phyloP scores from a whole-genome alignment of 1,140 invertebrate genomes.

The Neoseiulus cucumeris region DNA sequence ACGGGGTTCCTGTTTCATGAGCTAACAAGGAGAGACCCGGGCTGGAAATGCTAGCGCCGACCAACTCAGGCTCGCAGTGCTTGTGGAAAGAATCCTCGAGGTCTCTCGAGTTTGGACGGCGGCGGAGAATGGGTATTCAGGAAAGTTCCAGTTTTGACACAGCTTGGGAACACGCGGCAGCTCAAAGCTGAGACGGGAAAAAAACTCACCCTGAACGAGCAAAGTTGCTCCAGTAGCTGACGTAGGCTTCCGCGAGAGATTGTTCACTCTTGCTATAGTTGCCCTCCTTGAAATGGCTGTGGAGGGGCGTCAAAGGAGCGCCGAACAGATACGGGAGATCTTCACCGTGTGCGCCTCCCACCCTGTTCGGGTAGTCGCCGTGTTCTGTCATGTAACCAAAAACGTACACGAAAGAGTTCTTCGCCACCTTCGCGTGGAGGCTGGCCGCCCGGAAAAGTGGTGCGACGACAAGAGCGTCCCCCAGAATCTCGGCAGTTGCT shows the following conservation, averaged over 20 bases:
- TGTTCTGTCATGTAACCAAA: slow-evolving; percentile 81
- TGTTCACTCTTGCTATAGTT: slow-evolving; percentile 51
- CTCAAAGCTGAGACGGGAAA: neutral
- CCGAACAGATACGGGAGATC: slow-evolving; percentile 77
- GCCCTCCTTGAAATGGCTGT: slow-evolving; percentile 43
- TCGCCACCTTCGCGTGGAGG: slow-evolving; percentile 47
- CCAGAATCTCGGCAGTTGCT: slow-evolving; percentile 29
- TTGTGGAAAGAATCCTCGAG: no score
- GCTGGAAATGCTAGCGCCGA: no score
- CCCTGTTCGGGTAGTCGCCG: slow-evolving; percentile 43
- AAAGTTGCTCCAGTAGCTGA: slow-evolving; percentile 72
- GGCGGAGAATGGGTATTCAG: no score
- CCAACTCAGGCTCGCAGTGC: no score
- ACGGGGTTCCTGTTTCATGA: no score
- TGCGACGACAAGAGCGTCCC: slow-evolving; percentile 44
- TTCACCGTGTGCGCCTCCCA: slow-evolving; percentile 64
- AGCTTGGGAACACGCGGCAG: no score
- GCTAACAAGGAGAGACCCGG: no score
- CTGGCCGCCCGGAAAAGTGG: slow-evolving; percentile 75
- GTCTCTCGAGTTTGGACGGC: no score
- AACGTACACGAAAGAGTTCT: slow-evolving; percentile 62
- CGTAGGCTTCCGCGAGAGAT: slow-evolving; percentile 54
- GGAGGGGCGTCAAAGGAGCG: slow-evolving; percentile 48
- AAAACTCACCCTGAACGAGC: slow-evolving; percentile 48
- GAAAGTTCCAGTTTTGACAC: no score